Percentiles rank a stretch among this genome's conserved stretches.
Evolutionary conservation across 2,113 vertebrate genomes (phyloP).

Genomic region (Solea senegalensis): DNA sequence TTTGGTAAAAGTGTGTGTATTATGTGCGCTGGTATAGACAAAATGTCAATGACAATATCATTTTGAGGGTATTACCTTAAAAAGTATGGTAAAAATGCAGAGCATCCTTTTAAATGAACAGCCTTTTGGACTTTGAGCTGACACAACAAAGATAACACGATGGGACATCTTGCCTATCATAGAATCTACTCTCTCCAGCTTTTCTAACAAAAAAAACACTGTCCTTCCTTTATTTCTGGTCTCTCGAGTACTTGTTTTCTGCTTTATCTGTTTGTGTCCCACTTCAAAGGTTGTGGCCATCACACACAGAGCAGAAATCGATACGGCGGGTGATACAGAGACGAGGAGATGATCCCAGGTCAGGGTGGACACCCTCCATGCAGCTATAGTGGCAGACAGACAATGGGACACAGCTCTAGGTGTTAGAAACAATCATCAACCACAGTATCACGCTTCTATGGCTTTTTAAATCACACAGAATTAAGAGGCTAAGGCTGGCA

Average conservation of each 20-base stretch:
- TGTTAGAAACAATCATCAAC: neutral
- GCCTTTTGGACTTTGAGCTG: no score
- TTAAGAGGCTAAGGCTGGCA: no score
- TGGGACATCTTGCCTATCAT: neutral
- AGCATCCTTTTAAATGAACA: no score
- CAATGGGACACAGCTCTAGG: conserved; percentile 3
- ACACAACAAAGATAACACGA: neutral
- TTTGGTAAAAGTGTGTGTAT: conserved; percentile 16
- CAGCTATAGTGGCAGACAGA: neutral
- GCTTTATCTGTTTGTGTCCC: conserved; percentile 43
- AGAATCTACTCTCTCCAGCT: neutral
- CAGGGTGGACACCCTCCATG: conserved; percentile 45
- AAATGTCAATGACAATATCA: neutral
- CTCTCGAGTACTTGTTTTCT: conserved; percentile 4
- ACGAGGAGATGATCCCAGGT: neutral
- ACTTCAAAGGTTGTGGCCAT: conserved; percentile 49
- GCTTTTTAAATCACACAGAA: no score
- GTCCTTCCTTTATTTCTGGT: conserved; percentile 3
- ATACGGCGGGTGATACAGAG: neutral
- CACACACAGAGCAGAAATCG: conserved; percentile 17
- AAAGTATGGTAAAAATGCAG: neutral
- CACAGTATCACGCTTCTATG: no score
- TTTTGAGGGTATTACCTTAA: no score
- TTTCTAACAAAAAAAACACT: neutral
- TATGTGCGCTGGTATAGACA: neutral